Conservation (phyloP, 2,888 invertebrate species). For the Ichneumoninae sp. region DNA sequence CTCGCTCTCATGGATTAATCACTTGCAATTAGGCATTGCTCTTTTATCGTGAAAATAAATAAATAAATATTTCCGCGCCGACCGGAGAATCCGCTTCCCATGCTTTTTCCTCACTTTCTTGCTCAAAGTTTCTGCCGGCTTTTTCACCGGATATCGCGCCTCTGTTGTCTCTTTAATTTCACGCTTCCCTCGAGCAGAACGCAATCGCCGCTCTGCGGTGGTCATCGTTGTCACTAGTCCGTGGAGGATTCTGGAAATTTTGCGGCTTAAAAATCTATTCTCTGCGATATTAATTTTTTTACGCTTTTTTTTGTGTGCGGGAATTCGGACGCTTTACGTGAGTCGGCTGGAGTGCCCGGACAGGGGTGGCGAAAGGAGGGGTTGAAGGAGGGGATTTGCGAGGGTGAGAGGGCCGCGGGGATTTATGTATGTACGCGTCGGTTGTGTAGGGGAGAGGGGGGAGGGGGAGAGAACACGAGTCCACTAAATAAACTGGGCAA, state of each 20-base stretch:
- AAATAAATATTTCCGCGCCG: too few species aligned
- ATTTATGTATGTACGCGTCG: slow-evolving; percentile 72
- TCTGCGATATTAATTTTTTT: not conserved
- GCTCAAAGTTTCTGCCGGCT: slow-evolving; percentile 29
- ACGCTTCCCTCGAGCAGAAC: slow-evolving; percentile 67
- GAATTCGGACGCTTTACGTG: slow-evolving; percentile 1
- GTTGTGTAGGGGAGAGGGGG: slow-evolving; percentile 49
- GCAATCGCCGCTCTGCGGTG: slow-evolving; percentile 46
- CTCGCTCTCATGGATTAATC: too few species aligned
- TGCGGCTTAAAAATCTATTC: not conserved
- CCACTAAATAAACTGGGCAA: slow-evolving; percentile 81
- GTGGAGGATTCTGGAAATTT: slow-evolving; percentile 5
- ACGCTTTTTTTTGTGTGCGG: not conserved
- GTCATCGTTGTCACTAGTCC: slow-evolving; percentile 3
- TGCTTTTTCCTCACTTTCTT: slow-evolving; percentile 54
- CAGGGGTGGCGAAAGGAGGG: slow-evolving; percentile 20
- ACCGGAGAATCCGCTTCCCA: slow-evolving; percentile 15
- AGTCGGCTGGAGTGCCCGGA: slow-evolving; percentile 9
- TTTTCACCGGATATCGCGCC: slow-evolving; percentile 21
- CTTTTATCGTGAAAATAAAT: too few species aligned
- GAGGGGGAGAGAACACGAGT: slow-evolving; percentile 60
- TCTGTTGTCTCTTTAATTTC: slow-evolving; percentile 57
- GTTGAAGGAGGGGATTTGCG: slow-evolving; percentile 52
- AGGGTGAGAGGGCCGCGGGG: slow-evolving; percentile 62
- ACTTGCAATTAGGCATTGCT: too few species aligned